These are phyloP conservation scores for Poicephalus meyeri DNA, from an alignment of 2,113 vertebrate species.

Conservation along the genomic window DNA sequence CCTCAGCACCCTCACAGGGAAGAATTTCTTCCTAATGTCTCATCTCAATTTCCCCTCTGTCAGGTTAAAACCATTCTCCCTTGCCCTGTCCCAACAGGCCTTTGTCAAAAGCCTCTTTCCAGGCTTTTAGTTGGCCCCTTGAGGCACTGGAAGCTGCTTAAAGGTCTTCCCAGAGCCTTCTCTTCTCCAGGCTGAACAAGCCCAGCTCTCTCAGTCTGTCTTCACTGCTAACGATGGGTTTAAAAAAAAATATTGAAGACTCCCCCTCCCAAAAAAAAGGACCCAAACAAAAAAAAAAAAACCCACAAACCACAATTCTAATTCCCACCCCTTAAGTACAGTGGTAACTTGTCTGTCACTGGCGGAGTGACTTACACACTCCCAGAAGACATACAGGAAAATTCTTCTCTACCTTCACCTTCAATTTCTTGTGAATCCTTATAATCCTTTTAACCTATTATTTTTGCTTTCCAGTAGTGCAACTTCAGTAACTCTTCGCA, in stretches of 20 bases:
- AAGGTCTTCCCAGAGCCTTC: not conserved
- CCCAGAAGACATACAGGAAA: not conserved
- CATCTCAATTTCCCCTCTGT: not conserved
- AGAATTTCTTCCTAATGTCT: not conserved
- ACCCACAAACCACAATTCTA: not conserved
- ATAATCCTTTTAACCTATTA: not conserved
- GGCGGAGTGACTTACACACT: not conserved
- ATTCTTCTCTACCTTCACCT: not conserved
- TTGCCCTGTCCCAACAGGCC: not conserved
- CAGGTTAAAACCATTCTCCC: not conserved
- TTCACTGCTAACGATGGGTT: not conserved
- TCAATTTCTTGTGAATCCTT: not conserved
- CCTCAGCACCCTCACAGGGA: not conserved
- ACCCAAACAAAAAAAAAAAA: not conserved
- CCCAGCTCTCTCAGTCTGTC: not conserved
- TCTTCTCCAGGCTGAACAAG: not conserved
- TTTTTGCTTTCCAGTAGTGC: not conserved
- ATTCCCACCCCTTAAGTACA: not conserved
- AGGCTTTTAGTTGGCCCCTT: not conserved
- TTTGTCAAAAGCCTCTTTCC: not conserved
- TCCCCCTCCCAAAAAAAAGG: not conserved
- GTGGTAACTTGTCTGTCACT: not conserved
- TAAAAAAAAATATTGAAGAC: not conserved
- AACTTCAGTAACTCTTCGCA: not conserved
- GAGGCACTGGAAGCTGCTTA: not conserved